These are phyloP conservation scores for Osmerus mordax DNA, from an alignment of 2,113 vertebrate genomes.

Conservation along the genomic window DNA sequence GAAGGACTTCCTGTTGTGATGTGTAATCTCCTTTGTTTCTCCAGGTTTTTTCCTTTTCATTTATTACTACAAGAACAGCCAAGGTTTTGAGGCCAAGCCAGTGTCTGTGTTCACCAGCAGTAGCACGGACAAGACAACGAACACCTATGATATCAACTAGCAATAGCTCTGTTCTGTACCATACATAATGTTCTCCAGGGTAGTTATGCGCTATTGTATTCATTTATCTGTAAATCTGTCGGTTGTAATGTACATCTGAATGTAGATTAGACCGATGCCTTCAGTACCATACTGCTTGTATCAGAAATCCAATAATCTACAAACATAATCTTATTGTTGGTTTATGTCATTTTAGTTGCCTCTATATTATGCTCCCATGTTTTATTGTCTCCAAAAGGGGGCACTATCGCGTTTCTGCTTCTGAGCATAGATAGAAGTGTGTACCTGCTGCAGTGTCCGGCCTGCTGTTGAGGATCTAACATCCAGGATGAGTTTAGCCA, in stretches of 20 bases:
- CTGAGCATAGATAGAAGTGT: not conserved
- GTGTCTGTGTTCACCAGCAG: not conserved
- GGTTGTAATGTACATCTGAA: no score
- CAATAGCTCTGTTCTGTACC: no score
- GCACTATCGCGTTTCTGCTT: constrained; percentile 48
- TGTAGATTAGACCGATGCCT: no score
- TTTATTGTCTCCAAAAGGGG: constrained; percentile 43
- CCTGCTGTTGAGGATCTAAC: no score
- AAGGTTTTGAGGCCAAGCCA: not conserved
- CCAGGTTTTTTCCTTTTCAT: constrained; percentile 62
- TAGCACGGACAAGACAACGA: not conserved
- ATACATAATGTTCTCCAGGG: no score
- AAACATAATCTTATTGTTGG: no score
- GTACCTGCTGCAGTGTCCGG: not conserved
- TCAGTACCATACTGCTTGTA: no score
- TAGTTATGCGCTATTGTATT: not conserved
- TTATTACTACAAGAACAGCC: constrained; percentile 48
- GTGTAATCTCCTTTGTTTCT: not conserved
- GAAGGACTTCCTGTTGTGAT: not conserved
- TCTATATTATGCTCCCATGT: not conserved
- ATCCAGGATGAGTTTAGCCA: no score
- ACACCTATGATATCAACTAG: not conserved
- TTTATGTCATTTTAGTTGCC: not conserved
- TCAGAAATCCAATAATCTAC: no score
- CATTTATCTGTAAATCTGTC: not conserved